A percentile compares a stretch with the other conserved stretches of the same genome.
phyloP scores from a whole-genome alignment of 2,888 invertebrate species.

The Lumbricus terrestris region DNA sequence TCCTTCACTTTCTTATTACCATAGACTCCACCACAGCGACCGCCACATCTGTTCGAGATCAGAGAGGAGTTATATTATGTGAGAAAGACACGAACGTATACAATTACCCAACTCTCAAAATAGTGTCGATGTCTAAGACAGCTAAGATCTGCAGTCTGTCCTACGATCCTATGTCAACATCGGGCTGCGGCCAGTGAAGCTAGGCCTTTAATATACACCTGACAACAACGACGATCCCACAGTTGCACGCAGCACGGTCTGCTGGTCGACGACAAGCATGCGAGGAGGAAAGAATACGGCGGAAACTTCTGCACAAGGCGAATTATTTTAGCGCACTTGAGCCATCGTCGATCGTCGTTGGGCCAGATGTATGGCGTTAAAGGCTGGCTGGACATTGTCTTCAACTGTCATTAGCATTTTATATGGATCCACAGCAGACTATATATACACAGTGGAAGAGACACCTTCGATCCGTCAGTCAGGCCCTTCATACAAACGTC shows the following conservation, averaged over 20 bases:
- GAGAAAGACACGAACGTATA: not conserved
- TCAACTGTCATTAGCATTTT: not conserved
- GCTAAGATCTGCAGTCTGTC: not conserved
- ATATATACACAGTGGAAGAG: not conserved
- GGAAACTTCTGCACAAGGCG: not conserved
- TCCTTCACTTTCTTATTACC: not conserved
- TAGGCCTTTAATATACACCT: not conserved
- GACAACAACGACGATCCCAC: not conserved
- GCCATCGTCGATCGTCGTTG: not conserved
- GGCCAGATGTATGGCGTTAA: not conserved
- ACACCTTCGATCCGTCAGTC: slow-evolving; percentile 3
- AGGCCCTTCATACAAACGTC: not conserved
- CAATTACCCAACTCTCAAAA: not conserved
- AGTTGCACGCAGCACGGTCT: too few relatives aligned
- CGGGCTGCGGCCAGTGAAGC: not conserved
- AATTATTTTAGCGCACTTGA: not conserved
- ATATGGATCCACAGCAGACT: not conserved
- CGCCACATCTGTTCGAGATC: not conserved
- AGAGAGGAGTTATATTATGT: too few relatives aligned
- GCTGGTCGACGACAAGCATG: not conserved
- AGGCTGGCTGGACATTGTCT: not conserved
- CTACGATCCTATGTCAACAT: not conserved
- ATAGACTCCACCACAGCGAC: not conserved
- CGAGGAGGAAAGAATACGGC: not conserved
- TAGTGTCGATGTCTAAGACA: not conserved